Conservation (phyloP, 1,140 invertebrate species). For the Drosophila ironensis region DNA sequence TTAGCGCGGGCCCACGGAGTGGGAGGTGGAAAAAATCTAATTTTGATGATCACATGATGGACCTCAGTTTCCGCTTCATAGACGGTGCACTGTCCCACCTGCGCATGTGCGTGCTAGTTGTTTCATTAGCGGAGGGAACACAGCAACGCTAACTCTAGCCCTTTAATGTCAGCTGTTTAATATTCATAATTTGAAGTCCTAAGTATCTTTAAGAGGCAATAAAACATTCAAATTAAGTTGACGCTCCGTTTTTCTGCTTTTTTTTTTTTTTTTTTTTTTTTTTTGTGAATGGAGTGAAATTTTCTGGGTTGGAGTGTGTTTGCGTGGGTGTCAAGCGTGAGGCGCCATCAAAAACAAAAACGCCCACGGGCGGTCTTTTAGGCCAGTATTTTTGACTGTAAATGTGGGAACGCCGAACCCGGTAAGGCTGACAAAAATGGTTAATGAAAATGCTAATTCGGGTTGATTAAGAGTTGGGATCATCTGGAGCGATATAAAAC, state of each 20-base stretch:
- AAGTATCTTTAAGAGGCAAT: slow-evolving; percentile 62
- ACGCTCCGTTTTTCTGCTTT: background rate
- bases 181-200: slow-evolving; percentile 64
- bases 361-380: slow-evolving; percentile 34
- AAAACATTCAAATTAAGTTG: slow-evolving; percentile 62
- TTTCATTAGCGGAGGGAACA: slow-evolving; percentile 41
- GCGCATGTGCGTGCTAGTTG: slow-evolving; percentile 16
- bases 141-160: slow-evolving; percentile 17
- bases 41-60: slow-evolving; percentile 30
- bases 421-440: slow-evolving; percentile 47
- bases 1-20: slow-evolving; percentile 24
- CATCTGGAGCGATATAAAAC: slow-evolving; percentile 20
- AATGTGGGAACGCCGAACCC: slow-evolving; percentile 48
- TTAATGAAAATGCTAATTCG: slow-evolving; percentile 54
- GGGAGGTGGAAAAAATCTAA: slow-evolving; percentile 39
- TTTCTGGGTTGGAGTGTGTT: background rate
- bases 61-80: slow-evolving; percentile 14
- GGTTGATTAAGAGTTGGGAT: slow-evolving; percentile 24
- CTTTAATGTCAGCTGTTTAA: slow-evolving; percentile 27
- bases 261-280: background rate
- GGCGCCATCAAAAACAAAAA: slow-evolving; percentile 50
- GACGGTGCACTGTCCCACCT: slow-evolving; percentile 21
- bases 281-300: slow-evolving; percentile 34
- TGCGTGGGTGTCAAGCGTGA: slow-evolving; percentile 62
- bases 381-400: slow-evolving; percentile 33